Evolutionary conservation across 2,113 vertebrate species (phyloP), one percentile per base, ranked within the genome.

Genomic region (Saimiri boliviensis): DNA sequence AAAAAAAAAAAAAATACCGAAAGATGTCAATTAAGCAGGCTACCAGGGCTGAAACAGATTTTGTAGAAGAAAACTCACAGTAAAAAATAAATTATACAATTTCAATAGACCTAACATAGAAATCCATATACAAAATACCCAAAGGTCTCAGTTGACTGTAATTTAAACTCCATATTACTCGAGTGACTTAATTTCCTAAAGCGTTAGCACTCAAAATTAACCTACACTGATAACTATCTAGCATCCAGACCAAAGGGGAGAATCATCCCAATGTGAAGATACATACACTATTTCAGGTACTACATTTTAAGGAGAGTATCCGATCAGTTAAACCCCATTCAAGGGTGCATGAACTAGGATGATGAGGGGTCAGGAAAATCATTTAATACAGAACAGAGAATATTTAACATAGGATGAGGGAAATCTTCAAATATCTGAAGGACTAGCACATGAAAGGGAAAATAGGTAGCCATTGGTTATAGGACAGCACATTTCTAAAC

Each of bases 91-190:
- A 83, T 56, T 19, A 27, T 8, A 40, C n/a, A 76, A 21, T 42
- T 86, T 94, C 58, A 95, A 14, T n/a, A 86, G 58, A 83, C 42
- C 52, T 79, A 92, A 74, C n/a, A 74, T 35, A 73, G 63, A 94
- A 86, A 95, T 30, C 3, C 30, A 71, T 58, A 52, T 58, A 71
- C 42, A 91, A 73, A 93, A 54, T 80, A 93, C 42, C n/a, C 20
- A 60, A 83, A 76, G 49, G 0, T 84, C 42, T 96, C 81, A 45
- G 73, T 4, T 91, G 70, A 89, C 56, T 95, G 5, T 81, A 58
- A 82, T 45, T 77, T 79, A 23, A 73, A 35, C 42, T 87, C 70
- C 17, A 49, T 89, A 25, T 42, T 70, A 70, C 45, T 77, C 40
- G 27, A 60, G 27, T 93, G 21, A 63, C 60, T 23, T 86, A 70